Evolutionary conservation across 2,113 vertebrate species (phyloP), one percentile per base, ranked within the genome.

Genomic region (Peucedramus taeniatus): DNA sequence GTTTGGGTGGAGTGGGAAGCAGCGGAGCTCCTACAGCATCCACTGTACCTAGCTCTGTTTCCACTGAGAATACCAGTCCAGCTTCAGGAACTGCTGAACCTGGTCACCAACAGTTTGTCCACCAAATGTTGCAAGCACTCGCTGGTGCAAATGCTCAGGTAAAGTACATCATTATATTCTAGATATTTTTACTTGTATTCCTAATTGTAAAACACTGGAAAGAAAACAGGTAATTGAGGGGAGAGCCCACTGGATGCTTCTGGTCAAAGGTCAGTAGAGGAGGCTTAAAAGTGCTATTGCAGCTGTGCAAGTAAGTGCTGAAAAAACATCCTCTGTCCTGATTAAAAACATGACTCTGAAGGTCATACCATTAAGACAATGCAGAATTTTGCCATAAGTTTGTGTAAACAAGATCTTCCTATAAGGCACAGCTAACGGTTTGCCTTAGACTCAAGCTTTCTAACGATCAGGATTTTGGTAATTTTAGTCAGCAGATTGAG

Each of bases 71-170:
- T 83, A 83, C 97, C 94, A 98, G 81, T 82, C 94, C 97, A 60
- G n/a, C 97, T 23, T 93, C 96, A 71, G 98, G 97, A 96, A 89
- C 96, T 92, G 91, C 96, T 15, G 98, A 98, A 90, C 93, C 97
- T 64, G 97, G 98, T 93, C 98, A 99, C 89, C 98, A 99, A 95
- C 98, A 98, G 83, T 99, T 99, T 98, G 98, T 99, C 22, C 98
- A 99, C 5, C 98, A 99, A 35, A 99, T 99, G 99, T 96, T 99
- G 57, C 98, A 99, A 95, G 98, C 99, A 9, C 98, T 99, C 79
- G 98, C 98, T 96, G 96, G 98, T 96, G 97, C 98, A 83, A 98
- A 97, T 93, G 90, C 98, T 83, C 98, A 98, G 98, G 99, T 99
- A 97, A 94, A 65, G 10, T 49, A 49, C 8, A 28, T 78, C 7